Evolutionary conservation across 2,113 vertebrate genomes (phyloP), one percentile per base, ranked within the genome.

Genomic region (Martes martes): DNA sequence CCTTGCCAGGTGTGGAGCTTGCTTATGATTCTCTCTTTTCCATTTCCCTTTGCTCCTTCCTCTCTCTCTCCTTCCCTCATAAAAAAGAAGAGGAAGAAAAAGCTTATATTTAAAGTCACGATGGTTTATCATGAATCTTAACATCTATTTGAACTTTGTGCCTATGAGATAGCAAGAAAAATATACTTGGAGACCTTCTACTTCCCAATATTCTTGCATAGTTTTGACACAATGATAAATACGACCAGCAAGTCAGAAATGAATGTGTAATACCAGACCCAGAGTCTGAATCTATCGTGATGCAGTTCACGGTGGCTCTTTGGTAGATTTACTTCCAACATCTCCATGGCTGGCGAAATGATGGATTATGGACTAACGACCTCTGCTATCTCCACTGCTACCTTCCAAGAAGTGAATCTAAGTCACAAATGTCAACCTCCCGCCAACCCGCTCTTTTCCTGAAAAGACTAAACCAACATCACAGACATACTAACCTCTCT

Each of bases 211-310:
- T 33, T 63, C 65, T 92, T 52, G 39, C 11, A 55, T 61, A 63
- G 52, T 89, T 95, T 82, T 90, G 65, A 94, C 69, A 95, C 50
- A 87, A 78, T 78, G 85, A 96, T 83, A 94, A 97, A 97, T 65
- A 76, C 7, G 5, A n/a, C 50, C 21, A 61, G 57, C 36, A 84
- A 73, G 39, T 79, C 11, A 87, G 76, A 94, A 88, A 65, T 36
- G 61, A 78, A 61, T 79, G 67, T 86, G 6, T 59, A 73, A 93
- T 55, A 59, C 47, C 36, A 84, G 33, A 52, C 4, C 5, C 36
- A 69, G 36, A 42, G 7, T 71, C 90, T 71, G 71, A 93, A 96
- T 93, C 76, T 80, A 33, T 83, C 94, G 36, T 71, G 33, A 59
- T 39, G 36, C 21, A 59, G 39, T 13, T 92, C 69, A 59, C 0